A percentile compares a stretch with the other conserved stretches of the same genome.
These are phyloP conservation scores for Benitochromis conjunctus DNA, from an alignment of 2,113 vertebrate species.

Conservation along the genomic window DNA sequence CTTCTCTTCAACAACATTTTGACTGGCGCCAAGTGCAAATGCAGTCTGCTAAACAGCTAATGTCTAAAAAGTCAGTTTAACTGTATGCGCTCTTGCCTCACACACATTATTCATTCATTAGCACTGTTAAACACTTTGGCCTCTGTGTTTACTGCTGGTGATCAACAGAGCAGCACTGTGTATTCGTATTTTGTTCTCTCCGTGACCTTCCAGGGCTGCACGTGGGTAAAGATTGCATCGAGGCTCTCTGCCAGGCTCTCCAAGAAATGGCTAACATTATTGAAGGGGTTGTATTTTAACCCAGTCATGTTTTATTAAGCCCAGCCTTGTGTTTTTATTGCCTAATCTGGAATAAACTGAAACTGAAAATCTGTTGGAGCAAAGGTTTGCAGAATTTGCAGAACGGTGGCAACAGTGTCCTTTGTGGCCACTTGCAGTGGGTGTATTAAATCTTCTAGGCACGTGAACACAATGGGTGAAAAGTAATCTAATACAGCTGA, in stretches of 20 bases:
- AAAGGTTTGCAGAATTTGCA: not conserved
- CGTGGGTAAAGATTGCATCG: not conserved
- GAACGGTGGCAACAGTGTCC: not conserved
- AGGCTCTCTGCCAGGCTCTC: not conserved
- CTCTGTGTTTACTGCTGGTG: slow-evolving; percentile 45
- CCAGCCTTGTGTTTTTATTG: not conserved
- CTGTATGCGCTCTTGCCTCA: slow-evolving; percentile 29
- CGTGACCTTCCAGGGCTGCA: slow-evolving; percentile 41
- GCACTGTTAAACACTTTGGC: slow-evolving; percentile 52
- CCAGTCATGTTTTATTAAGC: not conserved
- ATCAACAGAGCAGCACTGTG: slow-evolving; percentile 44
- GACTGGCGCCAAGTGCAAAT: slow-evolving; percentile 56
- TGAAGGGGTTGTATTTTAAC: not conserved
- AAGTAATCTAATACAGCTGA: not conserved
- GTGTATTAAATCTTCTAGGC: not conserved
- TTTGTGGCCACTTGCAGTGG: not conserved
- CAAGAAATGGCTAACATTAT: not conserved
- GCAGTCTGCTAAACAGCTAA: slow-evolving; percentile 45
- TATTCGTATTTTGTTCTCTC: slow-evolving; percentile 42
- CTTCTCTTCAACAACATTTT: slow-evolving; percentile 11
- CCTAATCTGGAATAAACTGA: not conserved
- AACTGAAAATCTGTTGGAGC: not conserved
- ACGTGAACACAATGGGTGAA: not conserved
- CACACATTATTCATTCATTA: slow-evolving; percentile 54
- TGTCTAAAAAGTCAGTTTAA: slow-evolving; percentile 38